phyloP scores from a whole-genome alignment of 2,797 vertebrate species.

The Rousettus madagascariensis region DNA sequence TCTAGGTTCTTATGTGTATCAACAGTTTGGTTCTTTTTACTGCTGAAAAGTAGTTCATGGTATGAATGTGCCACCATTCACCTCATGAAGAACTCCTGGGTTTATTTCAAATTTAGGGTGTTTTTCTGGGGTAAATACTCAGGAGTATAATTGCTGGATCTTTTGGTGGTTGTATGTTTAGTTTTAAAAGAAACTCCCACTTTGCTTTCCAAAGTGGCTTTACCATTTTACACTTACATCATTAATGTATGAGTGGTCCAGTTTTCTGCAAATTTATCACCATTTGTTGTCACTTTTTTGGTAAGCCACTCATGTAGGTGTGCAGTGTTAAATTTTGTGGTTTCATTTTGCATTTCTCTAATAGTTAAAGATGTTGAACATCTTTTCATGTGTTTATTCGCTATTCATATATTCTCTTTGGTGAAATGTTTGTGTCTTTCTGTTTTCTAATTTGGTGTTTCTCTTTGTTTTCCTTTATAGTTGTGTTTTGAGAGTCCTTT shows the following conservation, averaged over 20 bases:
- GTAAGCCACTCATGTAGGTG: not conserved
- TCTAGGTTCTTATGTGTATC: not conserved
- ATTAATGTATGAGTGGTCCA: not conserved
- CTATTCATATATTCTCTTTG: not conserved
- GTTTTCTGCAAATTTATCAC: not conserved
- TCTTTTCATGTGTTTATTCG: not conserved
- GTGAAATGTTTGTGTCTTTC: not conserved
- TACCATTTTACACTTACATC: not conserved
- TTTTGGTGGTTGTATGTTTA: not conserved
- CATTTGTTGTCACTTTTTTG: not conserved
- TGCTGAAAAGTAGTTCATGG: not conserved
- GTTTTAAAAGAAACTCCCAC: not conserved
- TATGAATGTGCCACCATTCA: not conserved
- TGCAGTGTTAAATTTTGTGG: not conserved
- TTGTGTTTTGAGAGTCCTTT: not conserved
- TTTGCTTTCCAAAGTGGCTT: not conserved
- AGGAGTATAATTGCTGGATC: not conserved
- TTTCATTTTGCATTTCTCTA: not conserved
- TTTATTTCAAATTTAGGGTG: not conserved
- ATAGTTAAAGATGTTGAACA: not conserved
- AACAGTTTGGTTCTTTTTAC: not conserved
- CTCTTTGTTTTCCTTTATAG: not conserved
- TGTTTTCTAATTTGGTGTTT: not conserved
- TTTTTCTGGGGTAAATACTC: not conserved
- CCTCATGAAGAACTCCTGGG: not conserved